Evolutionary conservation across 2,888 invertebrate species (phyloP).

Genomic region (Meteorus colon): DNA sequence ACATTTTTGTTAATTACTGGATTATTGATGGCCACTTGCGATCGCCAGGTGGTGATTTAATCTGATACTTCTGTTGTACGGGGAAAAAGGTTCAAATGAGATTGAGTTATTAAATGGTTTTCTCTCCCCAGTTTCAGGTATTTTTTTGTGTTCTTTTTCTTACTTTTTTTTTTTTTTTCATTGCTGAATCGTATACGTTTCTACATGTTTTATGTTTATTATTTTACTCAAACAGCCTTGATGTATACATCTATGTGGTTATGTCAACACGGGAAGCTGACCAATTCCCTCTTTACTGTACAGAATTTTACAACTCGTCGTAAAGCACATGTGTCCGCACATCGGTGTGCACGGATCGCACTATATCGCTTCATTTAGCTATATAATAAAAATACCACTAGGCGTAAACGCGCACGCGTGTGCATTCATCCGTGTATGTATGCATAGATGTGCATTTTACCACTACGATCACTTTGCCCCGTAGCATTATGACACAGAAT

Average conservation of each 20-base stretch:
- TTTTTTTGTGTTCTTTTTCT: background rate
- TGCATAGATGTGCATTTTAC: background rate
- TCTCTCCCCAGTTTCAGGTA: background rate
- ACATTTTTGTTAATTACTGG: constrained; percentile 12
- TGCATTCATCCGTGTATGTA: background rate
- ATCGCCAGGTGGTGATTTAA: background rate
- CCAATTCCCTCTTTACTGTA: constrained; percentile 53
- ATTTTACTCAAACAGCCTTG: background rate
- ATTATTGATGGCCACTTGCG: constrained; percentile 17
- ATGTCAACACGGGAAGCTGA: constrained; percentile 31
- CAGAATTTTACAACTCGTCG: constrained; percentile 47
- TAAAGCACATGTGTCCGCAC: constrained; percentile 50
- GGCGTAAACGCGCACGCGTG: constrained; percentile 11
- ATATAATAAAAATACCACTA: constrained; percentile 24
- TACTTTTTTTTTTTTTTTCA: background rate
- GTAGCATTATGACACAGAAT: constrained; percentile 13
- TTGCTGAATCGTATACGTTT: background rate
- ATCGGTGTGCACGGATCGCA: background rate
- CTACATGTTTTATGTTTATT: background rate
- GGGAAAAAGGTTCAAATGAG: background rate
- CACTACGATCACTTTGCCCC: background rate
- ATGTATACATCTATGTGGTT: background rate
- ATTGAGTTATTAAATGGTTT: background rate
- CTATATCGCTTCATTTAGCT: constrained; percentile 20
- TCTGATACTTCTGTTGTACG: background rate